phyloP scores from a whole-genome alignment of 1,140 invertebrate species.

The Parasteatoda tepidariorum region DNA sequence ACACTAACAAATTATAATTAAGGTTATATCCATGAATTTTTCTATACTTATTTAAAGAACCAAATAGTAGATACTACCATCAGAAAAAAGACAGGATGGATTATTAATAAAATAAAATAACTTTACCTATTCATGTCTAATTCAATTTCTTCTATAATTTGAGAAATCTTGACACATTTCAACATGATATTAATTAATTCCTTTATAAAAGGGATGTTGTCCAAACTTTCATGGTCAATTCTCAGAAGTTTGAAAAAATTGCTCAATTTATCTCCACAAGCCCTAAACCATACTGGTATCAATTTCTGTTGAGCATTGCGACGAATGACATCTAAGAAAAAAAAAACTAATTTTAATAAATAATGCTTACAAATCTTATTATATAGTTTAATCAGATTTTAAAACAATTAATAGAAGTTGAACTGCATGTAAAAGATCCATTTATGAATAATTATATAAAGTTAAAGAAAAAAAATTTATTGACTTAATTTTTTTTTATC shows the following conservation, averaged over 20 bases:
- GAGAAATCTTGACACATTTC: slow-evolving; percentile 33
- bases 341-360: not conserved
- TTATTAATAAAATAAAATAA: not conserved
- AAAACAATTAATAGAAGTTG: too few species aligned
- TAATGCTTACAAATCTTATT: not conserved
- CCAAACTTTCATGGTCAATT: slow-evolving; percentile 20
- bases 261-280: slow-evolving; percentile 24
- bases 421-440: too few species aligned
- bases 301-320: slow-evolving; percentile 28
- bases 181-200: not conserved
- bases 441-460: too few species aligned
- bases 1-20: too few species aligned
- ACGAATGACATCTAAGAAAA: slow-evolving; percentile 21
- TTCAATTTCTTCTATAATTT: slow-evolving; percentile 37
- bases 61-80: too few species aligned
- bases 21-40: too few species aligned
- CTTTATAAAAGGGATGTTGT: slow-evolving; percentile 22
- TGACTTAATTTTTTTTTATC: too few species aligned
- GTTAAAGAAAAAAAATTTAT: too few species aligned
- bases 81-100: too few species aligned
- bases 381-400: too few species aligned
- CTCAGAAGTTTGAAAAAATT: slow-evolving; percentile 10
- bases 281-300: slow-evolving; percentile 42
- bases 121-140: slow-evolving; percentile 27
- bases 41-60: too few species aligned